phyloP scores from a whole-genome alignment of 1,140 invertebrate genomes.

The Drosophila micromelanica region DNA sequence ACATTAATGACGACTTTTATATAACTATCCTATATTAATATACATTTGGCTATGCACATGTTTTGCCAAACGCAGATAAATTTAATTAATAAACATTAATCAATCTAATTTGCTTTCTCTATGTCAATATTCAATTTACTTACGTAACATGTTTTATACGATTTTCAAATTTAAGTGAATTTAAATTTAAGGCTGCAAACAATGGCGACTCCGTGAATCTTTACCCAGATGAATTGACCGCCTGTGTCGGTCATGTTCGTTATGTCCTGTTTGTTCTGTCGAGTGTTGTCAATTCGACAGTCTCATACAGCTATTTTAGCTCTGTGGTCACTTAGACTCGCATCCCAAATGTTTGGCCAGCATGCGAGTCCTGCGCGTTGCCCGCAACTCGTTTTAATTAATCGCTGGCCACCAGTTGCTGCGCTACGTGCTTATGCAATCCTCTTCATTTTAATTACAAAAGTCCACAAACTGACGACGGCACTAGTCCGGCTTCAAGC shows the following conservation, averaged over 20 bases:
- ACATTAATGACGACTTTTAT: too few species aligned
- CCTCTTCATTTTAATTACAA: constrained; percentile 76
- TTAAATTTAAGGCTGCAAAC: constrained; percentile 14
- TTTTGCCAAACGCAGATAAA: too few species aligned
- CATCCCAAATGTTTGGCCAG: constrained; percentile 39
- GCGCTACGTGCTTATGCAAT: constrained; percentile 74
- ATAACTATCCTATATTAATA: too few species aligned
- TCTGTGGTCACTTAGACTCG: constrained; percentile 12
- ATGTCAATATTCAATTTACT: too few species aligned
- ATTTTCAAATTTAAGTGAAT: not conserved
- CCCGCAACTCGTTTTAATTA: constrained; percentile 63
- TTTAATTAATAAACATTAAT: too few species aligned
- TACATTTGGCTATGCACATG: too few species aligned
- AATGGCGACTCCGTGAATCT: not conserved
- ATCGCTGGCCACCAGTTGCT: constrained; percentile 75
- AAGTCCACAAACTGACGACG: constrained; percentile 60
- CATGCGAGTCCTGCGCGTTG: constrained; percentile 10
- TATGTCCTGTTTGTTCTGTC: constrained; percentile 3
- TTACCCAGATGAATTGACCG: not conserved
- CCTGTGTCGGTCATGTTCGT: constrained; percentile 3
- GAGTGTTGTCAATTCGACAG: constrained; percentile 11
- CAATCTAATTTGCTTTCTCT: too few species aligned
- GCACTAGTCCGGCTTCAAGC: constrained; percentile 40
- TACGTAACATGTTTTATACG: too few species aligned
- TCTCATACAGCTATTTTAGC: constrained; percentile 3